Conservation (phyloP, 1,140 invertebrate genomes). For the Heliconius hermathena region DNA sequence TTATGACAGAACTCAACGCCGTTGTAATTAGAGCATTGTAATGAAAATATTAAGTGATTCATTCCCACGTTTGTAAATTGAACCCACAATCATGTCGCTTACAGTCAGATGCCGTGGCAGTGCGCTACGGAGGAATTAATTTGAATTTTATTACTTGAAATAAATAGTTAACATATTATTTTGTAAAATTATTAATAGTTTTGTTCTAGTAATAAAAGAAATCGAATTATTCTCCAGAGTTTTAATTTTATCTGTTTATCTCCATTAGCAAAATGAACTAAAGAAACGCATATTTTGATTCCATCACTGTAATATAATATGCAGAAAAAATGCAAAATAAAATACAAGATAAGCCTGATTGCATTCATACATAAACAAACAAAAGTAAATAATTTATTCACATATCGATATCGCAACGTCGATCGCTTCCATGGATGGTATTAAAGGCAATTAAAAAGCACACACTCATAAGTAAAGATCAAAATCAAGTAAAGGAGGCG, state of each 20-base stretch:
- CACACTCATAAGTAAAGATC: slow-evolving; percentile 62
- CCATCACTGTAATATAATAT: background rate
- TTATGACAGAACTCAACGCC: no score
- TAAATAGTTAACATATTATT: no score
- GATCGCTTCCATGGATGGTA: slow-evolving; percentile 51
- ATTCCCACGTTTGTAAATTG: no score
- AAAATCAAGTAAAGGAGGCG: slow-evolving; percentile 54
- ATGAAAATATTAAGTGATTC: no score
- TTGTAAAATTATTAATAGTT: background rate
- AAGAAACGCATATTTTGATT: background rate
- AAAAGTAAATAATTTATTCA: slow-evolving; percentile 53
- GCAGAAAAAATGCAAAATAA: background rate
- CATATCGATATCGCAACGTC: slow-evolving; percentile 47
- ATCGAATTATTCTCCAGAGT: no score
- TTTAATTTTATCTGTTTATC: no score
- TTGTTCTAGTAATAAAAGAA: background rate
- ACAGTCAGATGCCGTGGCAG: no score
- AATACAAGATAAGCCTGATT: slow-evolving; percentile 21
- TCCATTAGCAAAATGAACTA: no score
- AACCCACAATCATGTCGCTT: no score
- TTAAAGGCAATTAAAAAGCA: slow-evolving; percentile 68
- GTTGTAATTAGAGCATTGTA: no score
- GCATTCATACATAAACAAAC: slow-evolving; percentile 44
- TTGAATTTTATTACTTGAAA: no score
- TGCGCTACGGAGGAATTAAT: no score